Percentiles rank a stretch among this genome's conserved stretches.
phyloP scores from a whole-genome alignment of 2,888 invertebrate genomes.

The Periphyllus acericola region DNA sequence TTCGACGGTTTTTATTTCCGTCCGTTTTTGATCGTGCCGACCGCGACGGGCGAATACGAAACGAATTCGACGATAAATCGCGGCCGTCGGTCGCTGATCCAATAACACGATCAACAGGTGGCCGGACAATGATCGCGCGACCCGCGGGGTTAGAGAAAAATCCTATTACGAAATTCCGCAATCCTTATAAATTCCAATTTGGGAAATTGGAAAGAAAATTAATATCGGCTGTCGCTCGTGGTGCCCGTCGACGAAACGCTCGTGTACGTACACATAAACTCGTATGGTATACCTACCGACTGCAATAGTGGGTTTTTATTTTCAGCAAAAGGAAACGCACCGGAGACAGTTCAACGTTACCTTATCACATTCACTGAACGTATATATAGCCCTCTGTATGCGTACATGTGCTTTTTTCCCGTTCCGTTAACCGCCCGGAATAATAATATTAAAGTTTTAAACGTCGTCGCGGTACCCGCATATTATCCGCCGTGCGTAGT shows the following conservation, averaged over 20 bases:
- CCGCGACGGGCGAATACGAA: neutral
- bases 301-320: neutral
- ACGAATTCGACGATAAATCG: neutral
- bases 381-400: too few relatives aligned
- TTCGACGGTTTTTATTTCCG: neutral
- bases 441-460: neutral
- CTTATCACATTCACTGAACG: too few relatives aligned
- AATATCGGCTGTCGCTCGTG: neutral
- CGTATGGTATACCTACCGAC: too few relatives aligned
- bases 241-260: neutral
- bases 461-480: neutral
- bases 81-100: neutral
- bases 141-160: neutral
- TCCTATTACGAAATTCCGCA: neutral
- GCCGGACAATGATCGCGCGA: neutral
- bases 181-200: constrained; percentile 11
- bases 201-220: constrained; percentile 10
- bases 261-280: neutral
- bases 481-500: neutral
- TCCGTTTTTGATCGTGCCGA: neutral
- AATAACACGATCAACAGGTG: neutral
- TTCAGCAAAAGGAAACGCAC: neutral
- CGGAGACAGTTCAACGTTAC: too few relatives aligned
- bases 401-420: neutral
- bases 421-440: neutral